Percentiles rank a stretch among this genome's conserved stretches.
phyloP scores from a whole-genome alignment of 2,113 vertebrate genomes.

The Lampris megalopsis region DNA sequence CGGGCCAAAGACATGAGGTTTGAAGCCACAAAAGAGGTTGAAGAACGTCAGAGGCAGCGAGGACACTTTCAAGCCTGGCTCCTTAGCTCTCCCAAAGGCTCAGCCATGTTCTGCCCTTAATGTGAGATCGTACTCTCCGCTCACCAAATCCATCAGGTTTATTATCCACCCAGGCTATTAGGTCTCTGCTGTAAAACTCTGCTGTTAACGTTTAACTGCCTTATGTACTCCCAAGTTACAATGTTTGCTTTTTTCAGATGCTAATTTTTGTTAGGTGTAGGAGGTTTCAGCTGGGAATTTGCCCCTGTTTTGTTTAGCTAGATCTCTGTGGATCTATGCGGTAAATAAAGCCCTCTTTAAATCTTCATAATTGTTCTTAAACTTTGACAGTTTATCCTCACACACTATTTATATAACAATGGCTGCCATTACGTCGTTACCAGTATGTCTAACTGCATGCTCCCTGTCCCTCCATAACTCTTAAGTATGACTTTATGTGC shows the following conservation, averaged over 20 bases:
- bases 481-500: conserved; percentile 14
- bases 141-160: conserved; percentile 64
- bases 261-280: conserved; percentile 43
- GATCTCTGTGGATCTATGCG: conserved; percentile 10
- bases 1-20: conserved; percentile 85
- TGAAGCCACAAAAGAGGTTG: conserved; percentile 82
- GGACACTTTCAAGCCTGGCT: conserved; percentile 69
- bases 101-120: conserved; percentile 41
- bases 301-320: conserved; percentile 30
- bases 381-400: conserved; percentile 35
- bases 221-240: conserved; percentile 42
- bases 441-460: conserved; percentile 10
- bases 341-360: conserved; percentile 39
- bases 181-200: conserved; percentile 49
- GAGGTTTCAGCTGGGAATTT: conserved; percentile 32
- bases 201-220: conserved; percentile 50
- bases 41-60: conserved; percentile 79
- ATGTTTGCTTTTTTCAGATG: conserved; percentile 46
- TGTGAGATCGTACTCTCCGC: conserved; percentile 41
- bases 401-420: conserved; percentile 22
- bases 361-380: conserved; percentile 17
- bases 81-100: conserved; percentile 41
- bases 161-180: conserved; percentile 52
- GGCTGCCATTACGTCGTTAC: conserved; percentile 52
- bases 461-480: conserved; percentile 14